phyloP scores from a whole-genome alignment of 30 jellyfish, hydroid and myxozoan genomes.

The Mastigias papua region DNA sequence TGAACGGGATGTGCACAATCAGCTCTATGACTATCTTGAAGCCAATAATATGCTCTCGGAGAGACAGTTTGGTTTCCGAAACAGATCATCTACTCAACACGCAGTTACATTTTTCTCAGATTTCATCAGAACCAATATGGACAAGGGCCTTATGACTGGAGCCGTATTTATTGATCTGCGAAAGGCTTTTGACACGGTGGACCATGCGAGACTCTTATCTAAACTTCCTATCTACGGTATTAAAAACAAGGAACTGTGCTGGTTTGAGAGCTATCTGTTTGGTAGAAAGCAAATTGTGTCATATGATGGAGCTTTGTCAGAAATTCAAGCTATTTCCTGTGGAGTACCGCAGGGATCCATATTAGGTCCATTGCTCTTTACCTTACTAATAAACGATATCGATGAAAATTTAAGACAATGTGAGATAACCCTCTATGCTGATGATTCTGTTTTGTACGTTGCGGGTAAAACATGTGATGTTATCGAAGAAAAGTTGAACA shows the following conservation, averaged over 20 bases:
- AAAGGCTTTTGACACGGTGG: constrained; percentile 46
- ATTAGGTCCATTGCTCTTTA: constrained; percentile 52
- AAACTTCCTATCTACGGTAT: constrained; percentile 49
- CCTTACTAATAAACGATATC: constrained; percentile 56
- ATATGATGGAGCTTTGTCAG: constrained; percentile 35
- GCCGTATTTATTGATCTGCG: constrained; percentile 60
- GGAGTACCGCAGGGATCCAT: constrained; percentile 79
- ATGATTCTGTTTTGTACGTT: constrained; percentile 70
- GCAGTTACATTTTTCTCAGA: constrained; percentile 61
- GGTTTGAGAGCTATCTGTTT: constrained; percentile 75
- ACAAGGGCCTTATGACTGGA: constrained; percentile 51
- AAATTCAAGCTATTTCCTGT: constrained; percentile 39
- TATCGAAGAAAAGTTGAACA: constrained; percentile 29
- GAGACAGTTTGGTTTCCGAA: constrained; percentile 62
- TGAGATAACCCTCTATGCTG: constrained; percentile 76
- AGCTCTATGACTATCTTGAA: constrained; percentile 56
- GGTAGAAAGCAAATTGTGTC: constrained; percentile 57
- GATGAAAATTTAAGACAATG: constrained; percentile 26
- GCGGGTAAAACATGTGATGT: constrained; percentile 53
- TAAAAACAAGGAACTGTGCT: constrained; percentile 50
- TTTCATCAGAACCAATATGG: constrained; percentile 47
- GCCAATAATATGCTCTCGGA: constrained; percentile 46
- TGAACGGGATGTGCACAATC: constrained; percentile 41
- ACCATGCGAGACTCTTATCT: constrained; percentile 51
- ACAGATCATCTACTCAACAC: constrained; percentile 20